Evolutionary conservation across 2,888 invertebrate species (phyloP), one percentile per base, ranked within the genome.

Genomic region (Platycheirus rosarum): DNA sequence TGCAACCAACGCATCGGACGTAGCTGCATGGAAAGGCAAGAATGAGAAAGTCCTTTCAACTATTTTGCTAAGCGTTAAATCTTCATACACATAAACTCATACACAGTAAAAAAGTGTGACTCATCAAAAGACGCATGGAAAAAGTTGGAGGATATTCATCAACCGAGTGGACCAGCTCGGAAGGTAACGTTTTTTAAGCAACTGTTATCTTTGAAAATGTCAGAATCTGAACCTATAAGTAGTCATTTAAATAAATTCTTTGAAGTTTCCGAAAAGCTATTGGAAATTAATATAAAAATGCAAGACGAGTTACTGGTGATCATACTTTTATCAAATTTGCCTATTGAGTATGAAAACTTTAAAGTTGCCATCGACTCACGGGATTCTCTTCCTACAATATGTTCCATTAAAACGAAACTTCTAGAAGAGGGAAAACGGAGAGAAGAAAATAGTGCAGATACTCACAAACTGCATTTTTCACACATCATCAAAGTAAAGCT

Each of bases 61-160:
- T 2, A 76, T 76, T 37, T 51, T 69, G 29, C 51, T 76, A 6
- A 23, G 68, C 26, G 42, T 76, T 16, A 74, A 74, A 37, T 42
- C 74, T 23, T 73, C 73, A n/a, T 63, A n/a, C n/a, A n/a, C n/a
- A n/a, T n/a, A n/a, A 79, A 32, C 8, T 79, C n/a, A 48, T 66
- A 0, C 63, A 73, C 37, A 23, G n/a, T 23, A 23, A 23, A 23
- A 23, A 23, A 23, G 2, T 23, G 23, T 6, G 6, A 23, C 2
- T 4, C 23, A 23, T 23, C 23, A 6, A 23, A 23, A 23, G 23
- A 23, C 2, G 23, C 23, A 6, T 23, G 23, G 23, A 23, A 23
- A 23, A 23, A 23, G 6, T 23, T 23, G 23, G 23, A 23, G 23
- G 23, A 23, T 2, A 23, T 23, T 6, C 23, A 23, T 6, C 23